Evolutionary conservation across 2,888 invertebrate species (phyloP).

Genomic region (Cephus pygmeus): DNA sequence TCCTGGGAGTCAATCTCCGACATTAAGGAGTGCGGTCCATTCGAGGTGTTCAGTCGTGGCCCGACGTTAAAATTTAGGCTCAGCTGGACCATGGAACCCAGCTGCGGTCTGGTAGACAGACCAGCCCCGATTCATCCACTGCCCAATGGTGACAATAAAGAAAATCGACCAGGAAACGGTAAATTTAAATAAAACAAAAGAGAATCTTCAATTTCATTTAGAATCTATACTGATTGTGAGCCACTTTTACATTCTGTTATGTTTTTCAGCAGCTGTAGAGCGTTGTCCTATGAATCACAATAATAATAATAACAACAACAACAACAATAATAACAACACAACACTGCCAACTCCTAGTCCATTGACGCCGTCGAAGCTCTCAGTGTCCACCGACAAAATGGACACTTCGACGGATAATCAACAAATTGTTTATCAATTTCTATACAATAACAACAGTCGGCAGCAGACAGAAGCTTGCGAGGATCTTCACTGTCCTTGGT

Average conservation of each 20-base stretch:
- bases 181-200: slow-evolving; percentile 11
- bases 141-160: slow-evolving; percentile 64
- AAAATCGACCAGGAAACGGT: slow-evolving; percentile 65
- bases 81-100: slow-evolving; percentile 83
- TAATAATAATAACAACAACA: slow-evolving; percentile 59
- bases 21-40: slow-evolving; percentile 71
- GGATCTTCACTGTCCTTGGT: slow-evolving; percentile 96
- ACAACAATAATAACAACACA: slow-evolving; percentile 54
- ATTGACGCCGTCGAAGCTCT: slow-evolving; percentile 55
- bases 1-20: slow-evolving; percentile 77
- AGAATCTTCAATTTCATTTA: neutral
- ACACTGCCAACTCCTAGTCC: slow-evolving; percentile 60
- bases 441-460: slow-evolving; percentile 93
- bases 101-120: slow-evolving; percentile 75
- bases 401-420: slow-evolving; percentile 66
- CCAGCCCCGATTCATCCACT: slow-evolving; percentile 68
- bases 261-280: slow-evolving; percentile 50
- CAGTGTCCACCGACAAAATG: slow-evolving; percentile 49
- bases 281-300: slow-evolving; percentile 51
- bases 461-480: slow-evolving; percentile 96
- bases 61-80: slow-evolving; percentile 88
- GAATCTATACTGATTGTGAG: too few relatives aligned
- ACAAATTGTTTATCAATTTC: slow-evolving; percentile 94
- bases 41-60: slow-evolving; percentile 82
- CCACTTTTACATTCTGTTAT: neutral